Percentiles rank a stretch among this genome's conserved stretches.
Conservation (phyloP, 2,888 invertebrate genomes). For the Isotomurus palustris region DNA sequence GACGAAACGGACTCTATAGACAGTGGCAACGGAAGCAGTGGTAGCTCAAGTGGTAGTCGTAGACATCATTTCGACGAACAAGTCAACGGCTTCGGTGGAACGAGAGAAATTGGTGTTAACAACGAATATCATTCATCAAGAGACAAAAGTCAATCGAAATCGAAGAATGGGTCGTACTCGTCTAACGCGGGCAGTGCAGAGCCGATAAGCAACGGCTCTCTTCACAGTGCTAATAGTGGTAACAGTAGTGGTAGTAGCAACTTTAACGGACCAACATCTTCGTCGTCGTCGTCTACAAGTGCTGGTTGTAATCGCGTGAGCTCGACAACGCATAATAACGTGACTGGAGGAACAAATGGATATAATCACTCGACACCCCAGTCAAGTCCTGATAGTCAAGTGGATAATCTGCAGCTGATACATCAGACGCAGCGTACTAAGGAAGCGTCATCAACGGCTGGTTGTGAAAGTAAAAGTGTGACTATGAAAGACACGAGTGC, state of each 20-base stretch:
- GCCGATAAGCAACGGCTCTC: neutral
- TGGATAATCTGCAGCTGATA: slow-evolving; percentile 20
- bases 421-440: slow-evolving; percentile 50
- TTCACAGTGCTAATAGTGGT: neutral
- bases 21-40: slow-evolving; percentile 42
- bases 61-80: neutral
- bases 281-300: slow-evolving; percentile 13
- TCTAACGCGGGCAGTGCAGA: neutral
- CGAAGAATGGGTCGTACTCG: slow-evolving; percentile 8
- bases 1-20: slow-evolving; percentile 42
- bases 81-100: slow-evolving; percentile 5
- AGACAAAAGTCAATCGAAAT: slow-evolving; percentile 3
- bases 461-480: slow-evolving; percentile 43
- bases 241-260: slow-evolving; percentile 29
- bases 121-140: neutral
- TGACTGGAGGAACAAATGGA: slow-evolving; percentile 4
- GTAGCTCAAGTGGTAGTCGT: slow-evolving; percentile 31
- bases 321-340: slow-evolving; percentile 37
- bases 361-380: slow-evolving; percentile 40
- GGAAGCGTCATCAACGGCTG: slow-evolving; percentile 49
- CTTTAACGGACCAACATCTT: slow-evolving; percentile 36
- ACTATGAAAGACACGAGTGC: slow-evolving; percentile 37
- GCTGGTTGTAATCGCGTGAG: slow-evolving; percentile 34
- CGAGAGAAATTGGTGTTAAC: neutral
- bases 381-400: slow-evolving; percentile 48